Evolutionary conservation across 2,113 vertebrate genomes (phyloP), one percentile per base, ranked within the genome.

Genomic region (Hassar affinis): DNA sequence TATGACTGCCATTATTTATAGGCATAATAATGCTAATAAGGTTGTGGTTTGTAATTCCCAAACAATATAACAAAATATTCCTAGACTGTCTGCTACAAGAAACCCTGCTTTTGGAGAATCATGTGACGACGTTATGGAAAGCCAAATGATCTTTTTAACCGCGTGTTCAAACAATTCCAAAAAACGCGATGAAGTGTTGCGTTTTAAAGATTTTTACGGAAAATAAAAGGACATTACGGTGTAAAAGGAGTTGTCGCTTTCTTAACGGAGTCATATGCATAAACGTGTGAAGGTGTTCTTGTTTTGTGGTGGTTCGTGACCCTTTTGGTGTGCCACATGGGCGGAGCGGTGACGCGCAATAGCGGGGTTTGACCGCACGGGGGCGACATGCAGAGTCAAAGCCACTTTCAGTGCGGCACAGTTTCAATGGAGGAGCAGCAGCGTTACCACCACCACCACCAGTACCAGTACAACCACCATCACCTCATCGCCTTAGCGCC

Each of bases 371-470:
- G 10, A 22, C 82, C 82, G 57, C 62, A 6, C 9, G 82, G 76
- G 62, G 82, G 62, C 30, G 74, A 77, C 51, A 22, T 8, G 74
- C 20, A 0, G 51, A 76, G 30, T 77, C 17, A 38, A 77, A 79
- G 4, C 54, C 30, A 20, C 42, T 17, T 47, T 47, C 77, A 71
- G n/a, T 82, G 42, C 38, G 14, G 51, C 20, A 30, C 3, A 25
- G 49, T 59, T 76, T 88, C 88, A 85, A 90, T 91, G 90, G 90
- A 90, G 84, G 88, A 87, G 52, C 87, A 80, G 89, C 66, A 82
- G 89, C 88, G 83, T 78, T 42, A 78, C 64, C 20, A 52, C 4
- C 54, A 77, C 17, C 72, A 54, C 17, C 6, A 12, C 52, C 51
- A 17, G 6, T 9, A 5, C 47, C 47, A 5, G 6, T 10, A 51